Conservation (phyloP, 2,888 invertebrate genomes). For the Colostygia pectinataria region DNA sequence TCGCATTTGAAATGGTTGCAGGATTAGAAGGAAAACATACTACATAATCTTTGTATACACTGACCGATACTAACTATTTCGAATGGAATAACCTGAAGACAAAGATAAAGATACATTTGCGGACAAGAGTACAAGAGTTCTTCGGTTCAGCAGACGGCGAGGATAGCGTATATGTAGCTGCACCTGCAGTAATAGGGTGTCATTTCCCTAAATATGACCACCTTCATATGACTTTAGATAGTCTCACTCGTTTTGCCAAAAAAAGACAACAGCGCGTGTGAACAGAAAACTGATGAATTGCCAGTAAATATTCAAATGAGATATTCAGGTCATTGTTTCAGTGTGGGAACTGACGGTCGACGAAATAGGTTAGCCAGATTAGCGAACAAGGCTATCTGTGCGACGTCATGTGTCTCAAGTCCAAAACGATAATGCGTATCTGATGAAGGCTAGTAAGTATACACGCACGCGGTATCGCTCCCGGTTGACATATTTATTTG, state of each 20-base stretch:
- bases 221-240: not conserved
- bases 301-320: conserved; percentile 29
- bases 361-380: conserved; percentile 36
- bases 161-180: not conserved
- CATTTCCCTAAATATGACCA: not conserved
- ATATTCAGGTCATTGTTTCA: conserved; percentile 23
- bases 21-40: not conserved
- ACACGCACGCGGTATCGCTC: not conserved
- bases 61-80: not conserved
- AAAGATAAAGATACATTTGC: not conserved
- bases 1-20: conserved; percentile 20
- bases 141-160: not conserved
- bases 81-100: not conserved
- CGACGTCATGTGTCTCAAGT: conserved; percentile 11
- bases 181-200: not conserved
- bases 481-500: not conserved
- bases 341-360: conserved; percentile 25
- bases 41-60: not conserved
- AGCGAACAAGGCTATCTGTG: conserved; percentile 29
- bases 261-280: conserved; percentile 19
- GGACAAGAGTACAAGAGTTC: not conserved
- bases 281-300: conserved; percentile 27
- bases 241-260: not conserved
- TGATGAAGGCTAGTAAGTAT: conserved; percentile 7
- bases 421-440: conserved; percentile 10